Evolutionary conservation across 2,888 invertebrate species (phyloP), one percentile per base, ranked within the genome.

Genomic region (Tyria jacobaeae): DNA sequence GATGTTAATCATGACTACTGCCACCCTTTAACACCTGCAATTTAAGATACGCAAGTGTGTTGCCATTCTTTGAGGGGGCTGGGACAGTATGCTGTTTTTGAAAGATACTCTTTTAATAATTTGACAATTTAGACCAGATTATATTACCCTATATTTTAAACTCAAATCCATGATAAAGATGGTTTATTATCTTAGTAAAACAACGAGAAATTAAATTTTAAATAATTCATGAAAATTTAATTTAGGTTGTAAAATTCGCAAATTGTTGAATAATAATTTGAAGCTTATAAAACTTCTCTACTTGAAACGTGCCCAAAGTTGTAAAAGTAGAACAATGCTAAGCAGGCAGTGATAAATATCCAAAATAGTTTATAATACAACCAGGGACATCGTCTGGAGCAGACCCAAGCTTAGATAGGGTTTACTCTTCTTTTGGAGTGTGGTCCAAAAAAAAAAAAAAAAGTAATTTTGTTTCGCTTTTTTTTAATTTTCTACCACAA

Each of bases 361-460:
- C 41, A 56, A 66, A 73, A 71, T 73, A 68, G 61, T 75, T 75
- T 71, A 72, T 66, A 66, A 77, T 67, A 60, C 52, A 49, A 56
- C 70, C 60, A 69, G 49, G 53, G 39, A 76, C 77, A 70, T 66
- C 70, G 71, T 64, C 67, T 77, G 72, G 77, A 64, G 55, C 5
- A 0, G 1, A 57, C 62, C 77, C 77, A 75, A 75, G 57, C 57
- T 60, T 27, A 53, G 50, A 60, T 62, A 65, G 48, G 51, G n/a
- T 59, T 65, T 60, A 60, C 65, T 70, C 57, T 39, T 39, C 25
- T 53, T 53, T 39, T 53, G n/a, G 10, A n/a, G 52, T 39, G 12
- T 53, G 37, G 25, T 39, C 24, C 37, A 53, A 39, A 25, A 15
- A 14, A 15, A 7, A 4, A n/a, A n/a, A n/a, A n/a, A n/a, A n/a